These are phyloP conservation scores for Apamea crenata DNA, from an alignment of 2,888 invertebrate species.

Conservation along the genomic window DNA sequence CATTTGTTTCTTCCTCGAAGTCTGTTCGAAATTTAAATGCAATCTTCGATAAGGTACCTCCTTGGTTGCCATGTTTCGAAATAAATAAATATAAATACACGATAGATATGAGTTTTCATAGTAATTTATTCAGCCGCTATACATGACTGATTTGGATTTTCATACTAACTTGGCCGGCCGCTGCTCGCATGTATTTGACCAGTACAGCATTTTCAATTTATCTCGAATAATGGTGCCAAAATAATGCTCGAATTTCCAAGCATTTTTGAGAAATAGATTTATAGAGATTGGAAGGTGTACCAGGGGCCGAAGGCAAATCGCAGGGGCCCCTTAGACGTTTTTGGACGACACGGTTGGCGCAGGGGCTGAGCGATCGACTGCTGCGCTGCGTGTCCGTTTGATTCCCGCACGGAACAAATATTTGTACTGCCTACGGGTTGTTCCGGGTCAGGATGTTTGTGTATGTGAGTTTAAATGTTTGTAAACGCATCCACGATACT, in stretches of 20 bases:
- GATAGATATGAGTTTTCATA: not conserved
- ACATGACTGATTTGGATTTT: not conserved
- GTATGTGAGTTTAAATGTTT: no score
- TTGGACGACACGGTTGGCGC: no score
- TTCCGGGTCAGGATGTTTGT: no score
- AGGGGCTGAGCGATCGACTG: no score
- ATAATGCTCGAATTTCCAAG: not conserved
- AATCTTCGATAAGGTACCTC: not conserved
- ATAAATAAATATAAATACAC: not conserved
- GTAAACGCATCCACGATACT: no score
- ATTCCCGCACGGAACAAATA: no score
- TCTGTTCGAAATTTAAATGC: not conserved
- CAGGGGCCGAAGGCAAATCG: no score
- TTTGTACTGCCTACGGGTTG: no score
- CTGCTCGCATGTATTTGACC: not conserved
- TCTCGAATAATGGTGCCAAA: not conserved
- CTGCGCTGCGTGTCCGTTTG: no score
- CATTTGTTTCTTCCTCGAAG: not conserved
- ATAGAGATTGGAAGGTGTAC: no score
- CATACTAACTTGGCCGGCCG: not conserved
- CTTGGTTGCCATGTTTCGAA: not conserved
- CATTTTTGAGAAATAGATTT: not conserved
- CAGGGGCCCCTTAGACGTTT: no score
- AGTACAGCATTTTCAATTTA: not conserved
- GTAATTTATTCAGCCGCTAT: no score